Base-by-base conservation (phyloP, 2,888 invertebrate species). In the Camponotus fellah region DNA sequence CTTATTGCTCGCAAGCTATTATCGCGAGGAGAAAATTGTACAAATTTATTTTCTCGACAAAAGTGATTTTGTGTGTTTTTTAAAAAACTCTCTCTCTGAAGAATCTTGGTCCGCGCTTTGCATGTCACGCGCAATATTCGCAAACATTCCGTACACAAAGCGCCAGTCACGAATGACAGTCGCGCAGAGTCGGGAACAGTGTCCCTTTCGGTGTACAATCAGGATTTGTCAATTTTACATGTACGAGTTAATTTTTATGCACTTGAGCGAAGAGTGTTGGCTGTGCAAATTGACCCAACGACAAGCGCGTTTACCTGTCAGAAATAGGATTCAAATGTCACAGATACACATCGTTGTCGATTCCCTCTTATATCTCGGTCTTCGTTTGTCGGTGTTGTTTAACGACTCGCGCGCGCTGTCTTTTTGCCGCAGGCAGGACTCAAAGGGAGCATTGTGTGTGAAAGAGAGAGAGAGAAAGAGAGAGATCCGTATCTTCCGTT, bases 161-260 rank as follows among this genome's bases (percentile, higher is more conserved):
- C 65, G 65, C 34, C 26, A 12, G 26, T 58, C 9, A 40, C 46
- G 9, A 6, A 75, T 34, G 65, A 65, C 43, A 32, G n/a, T 8
- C 26, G n/a, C n/a, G 26, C 32, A 5, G 43, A 64, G 46, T 21
- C 65, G 21, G 21, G 65, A 49, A 76, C 34, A 65, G 66, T 64
- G 46, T 66, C 14, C 21, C 32, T 32, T n/a, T 4, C 43, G 43
- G 32, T 62, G 43, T 5, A 37, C 37, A 37, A 8, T 53, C 26
- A 9, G 53, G 56, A 69, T 68, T 69, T 9, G 68, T 69, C 68
- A n/a, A 40, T 56, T 72, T 80, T 37, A 32, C 58, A 26, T 17
- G 43, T 79, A 32, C 79, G 46, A 72, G 58, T 72, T 80, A 72
- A 80, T 80, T 72, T 80, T 80, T 80, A 71, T 53, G 53, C 72